Evolutionary conservation across 2,888 invertebrate genomes (phyloP), one percentile per base, ranked within the genome.

Genomic region (Himalopsyche kuldschensis): DNA sequence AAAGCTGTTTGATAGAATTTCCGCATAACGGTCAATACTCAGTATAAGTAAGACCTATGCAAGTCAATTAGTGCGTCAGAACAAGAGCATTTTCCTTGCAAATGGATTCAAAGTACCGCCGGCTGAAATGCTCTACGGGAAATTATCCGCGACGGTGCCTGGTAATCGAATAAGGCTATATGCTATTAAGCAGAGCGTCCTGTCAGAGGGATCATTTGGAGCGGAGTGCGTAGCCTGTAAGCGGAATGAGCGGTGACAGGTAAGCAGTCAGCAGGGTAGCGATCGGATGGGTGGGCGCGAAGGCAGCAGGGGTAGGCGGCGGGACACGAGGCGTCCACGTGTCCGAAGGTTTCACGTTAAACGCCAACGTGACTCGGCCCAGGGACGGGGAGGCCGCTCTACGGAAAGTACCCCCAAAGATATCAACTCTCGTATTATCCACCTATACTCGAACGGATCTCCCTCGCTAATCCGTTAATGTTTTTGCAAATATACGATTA

Each of bases 221-320:
- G 75, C 75, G 11, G 75, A 32, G 31, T 32, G 75, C 31, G 87
- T 83, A 84, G 87, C 86, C 87, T 86, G 80, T 86, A 87, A 87
- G 90, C 90, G 88, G 88, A 87, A 87, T 87, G 87, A 87, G 86
- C 86, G 84, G 84, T 83, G 81, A 86, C 41, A 80, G 80, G 82
- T 82, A 81, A 41, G 6, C 41, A 41, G 82, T 84, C 81, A 75
- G 80, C 75, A 75, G 83, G 79, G 77, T 81, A n/a, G 83, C 78
- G 11, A 41, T 41, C 82, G 81, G 77, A 85, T 81, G 32, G 55
- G 75, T 31, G 81, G 85, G 85, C 47, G 79, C 82, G 82, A n/a
- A 20, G 55, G 85, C 85, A 85, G 85, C 82, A 46, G 77, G 80
- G 82, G 69, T 81, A 31, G 46, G 75, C 32, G 78, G 46, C 17